phyloP scores from a whole-genome alignment of 2,888 invertebrate genomes.

The Dasypolia templi region DNA sequence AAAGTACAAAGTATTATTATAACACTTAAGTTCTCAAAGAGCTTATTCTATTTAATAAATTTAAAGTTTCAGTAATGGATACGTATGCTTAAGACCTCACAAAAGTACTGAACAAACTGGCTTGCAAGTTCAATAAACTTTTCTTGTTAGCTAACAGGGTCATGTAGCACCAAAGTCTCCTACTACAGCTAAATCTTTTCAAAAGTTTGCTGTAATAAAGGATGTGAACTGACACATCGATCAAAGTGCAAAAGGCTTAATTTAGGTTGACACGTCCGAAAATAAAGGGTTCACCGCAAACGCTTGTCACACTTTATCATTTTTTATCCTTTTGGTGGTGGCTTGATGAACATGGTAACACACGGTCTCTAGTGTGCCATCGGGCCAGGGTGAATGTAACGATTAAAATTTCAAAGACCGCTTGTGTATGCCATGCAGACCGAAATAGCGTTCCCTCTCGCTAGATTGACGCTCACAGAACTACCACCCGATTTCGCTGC shows the following conservation, averaged over 20 bases:
- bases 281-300: constrained; percentile 52
- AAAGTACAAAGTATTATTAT: constrained; percentile 34
- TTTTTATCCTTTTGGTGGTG: constrained; percentile 73
- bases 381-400: constrained; percentile 88
- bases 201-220: constrained; percentile 31
- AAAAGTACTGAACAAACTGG: constrained; percentile 55
- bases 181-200: constrained; percentile 8
- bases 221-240: constrained; percentile 42
- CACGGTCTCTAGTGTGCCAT: constrained; percentile 83
- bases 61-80: constrained; percentile 49
- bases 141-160: constrained; percentile 34
- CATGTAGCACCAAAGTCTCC: background rate
- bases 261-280: constrained; percentile 53
- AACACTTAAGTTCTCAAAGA: constrained; percentile 7
- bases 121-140: constrained; percentile 50
- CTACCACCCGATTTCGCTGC: constrained; percentile 72
- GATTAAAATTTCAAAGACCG: constrained; percentile 90
- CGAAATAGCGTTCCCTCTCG: constrained; percentile 86
- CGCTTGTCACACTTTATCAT: constrained; percentile 63
- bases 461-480: constrained; percentile 81
- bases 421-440: constrained; percentile 85
- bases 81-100: constrained; percentile 53
- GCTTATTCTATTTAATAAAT: constrained; percentile 52
- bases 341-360: constrained; percentile 78
- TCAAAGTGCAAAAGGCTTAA: constrained; percentile 58